phyloP scores from a whole-genome alignment of 2,888 invertebrate species.

The Synanthedon tipuliformis region DNA sequence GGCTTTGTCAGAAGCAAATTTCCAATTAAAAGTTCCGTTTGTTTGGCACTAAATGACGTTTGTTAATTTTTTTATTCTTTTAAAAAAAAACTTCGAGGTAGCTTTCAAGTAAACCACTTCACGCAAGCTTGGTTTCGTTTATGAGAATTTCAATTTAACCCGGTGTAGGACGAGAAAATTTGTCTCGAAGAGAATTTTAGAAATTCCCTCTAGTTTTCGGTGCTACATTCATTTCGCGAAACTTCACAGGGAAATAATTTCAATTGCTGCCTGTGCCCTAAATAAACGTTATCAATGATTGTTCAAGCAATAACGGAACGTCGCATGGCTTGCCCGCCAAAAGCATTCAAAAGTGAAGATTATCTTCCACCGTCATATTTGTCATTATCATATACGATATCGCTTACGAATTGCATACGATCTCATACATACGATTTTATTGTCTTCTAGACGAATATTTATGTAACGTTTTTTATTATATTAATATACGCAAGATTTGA shows the following conservation, averaged over 20 bases:
- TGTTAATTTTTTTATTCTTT: conserved; percentile 2
- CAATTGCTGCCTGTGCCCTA: neutral
- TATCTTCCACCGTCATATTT: too few species aligned
- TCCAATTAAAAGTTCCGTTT: conserved; percentile 35
- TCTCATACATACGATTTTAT: too few species aligned
- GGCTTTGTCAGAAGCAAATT: conserved; percentile 17
- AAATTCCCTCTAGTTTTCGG: neutral
- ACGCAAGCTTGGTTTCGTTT: conserved; percentile 4
- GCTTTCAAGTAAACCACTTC: conserved; percentile 4
- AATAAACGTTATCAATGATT: neutral
- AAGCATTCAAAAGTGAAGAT: too few species aligned
- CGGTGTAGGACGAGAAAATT: neutral
- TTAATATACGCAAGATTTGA: too few species aligned
- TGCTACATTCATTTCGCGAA: neutral
- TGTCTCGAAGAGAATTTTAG: neutral
- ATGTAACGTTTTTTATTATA: too few species aligned
- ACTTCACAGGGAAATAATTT: neutral
- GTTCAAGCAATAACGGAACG: too few species aligned
- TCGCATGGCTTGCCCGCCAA: too few species aligned
- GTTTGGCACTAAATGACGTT: conserved; percentile 17
- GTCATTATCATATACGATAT: too few species aligned
- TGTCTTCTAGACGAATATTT: too few species aligned
- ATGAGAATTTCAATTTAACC: neutral
- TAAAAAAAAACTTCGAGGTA: neutral
- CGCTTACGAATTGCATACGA: too few species aligned